Base-by-base conservation (phyloP, 2,888 invertebrate genomes). In the Eupithecia inturbata region DNA sequence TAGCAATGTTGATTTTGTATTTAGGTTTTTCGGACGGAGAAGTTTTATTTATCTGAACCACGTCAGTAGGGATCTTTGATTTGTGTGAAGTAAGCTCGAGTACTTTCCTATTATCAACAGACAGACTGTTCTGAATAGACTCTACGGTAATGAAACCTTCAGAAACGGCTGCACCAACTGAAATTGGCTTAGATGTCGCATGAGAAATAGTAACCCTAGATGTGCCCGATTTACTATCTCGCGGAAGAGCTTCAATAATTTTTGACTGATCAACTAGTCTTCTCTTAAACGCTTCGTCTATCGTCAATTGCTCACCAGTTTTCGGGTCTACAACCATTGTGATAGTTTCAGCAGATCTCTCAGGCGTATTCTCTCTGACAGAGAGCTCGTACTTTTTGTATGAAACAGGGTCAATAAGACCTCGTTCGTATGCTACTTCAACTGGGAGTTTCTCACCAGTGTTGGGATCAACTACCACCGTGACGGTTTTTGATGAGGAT, bases 371-470 rank as follows among this genome's bases (percentile, higher is more conserved):
- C 36, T 88, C 88, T 74, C 85, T 86, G 31, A 88, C 81, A 22
- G 93, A 91, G 22, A 93, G 87, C 82, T 94, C 92, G 78, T 95
- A 93, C 82, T 94, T 94, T 76, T 94, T 90, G 70, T 91, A 95
- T 19, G 95, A 95, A 78, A 95, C 79, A 67, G 91, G 86, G 82
- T 95, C 96, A 77, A 84, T 81, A 45, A 84, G 79, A 53, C 83
- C 85, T 77, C 79, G 83, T 69, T 84, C 95, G 79, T 97, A 95
- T 3, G 98, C 98, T 73, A 96, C 96, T 85, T 97, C 96, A 68
- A 97, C 95, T 1, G 84, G 82, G n/a, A 98, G 95, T 82, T 96
- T 95, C 85, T 97, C 96, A 16, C 97, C 97, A 16, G 97, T 96
- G 78, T 95, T 95, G 1, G 98, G 97, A 91, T 98, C 97, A 68